phyloP scores from a whole-genome alignment of 2,113 vertebrate species.

The Natator depressus region DNA sequence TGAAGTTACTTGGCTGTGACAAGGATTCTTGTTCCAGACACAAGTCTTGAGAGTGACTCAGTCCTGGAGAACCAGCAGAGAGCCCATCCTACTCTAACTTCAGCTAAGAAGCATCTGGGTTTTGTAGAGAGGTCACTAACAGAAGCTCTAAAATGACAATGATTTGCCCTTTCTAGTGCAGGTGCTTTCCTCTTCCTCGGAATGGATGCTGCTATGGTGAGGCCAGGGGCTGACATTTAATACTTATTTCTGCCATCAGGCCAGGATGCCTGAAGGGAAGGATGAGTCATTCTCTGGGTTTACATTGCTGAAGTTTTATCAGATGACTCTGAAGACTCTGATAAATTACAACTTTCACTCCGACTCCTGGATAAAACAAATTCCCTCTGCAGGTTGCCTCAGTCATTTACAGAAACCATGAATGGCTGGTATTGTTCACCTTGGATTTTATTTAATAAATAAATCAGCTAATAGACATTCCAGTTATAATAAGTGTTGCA shows the following conservation, averaged over 20 bases:
- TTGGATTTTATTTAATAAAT: conserved; percentile 68
- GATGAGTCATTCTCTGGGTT: conserved; percentile 67
- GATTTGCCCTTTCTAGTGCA: neutral
- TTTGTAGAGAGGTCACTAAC: neutral
- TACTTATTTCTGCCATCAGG: conserved; percentile 21
- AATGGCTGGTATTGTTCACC: conserved; percentile 70
- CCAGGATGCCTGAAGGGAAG: conserved; percentile 51
- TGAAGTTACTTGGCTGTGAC: conserved; percentile 32
- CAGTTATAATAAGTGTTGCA: conserved; percentile 46
- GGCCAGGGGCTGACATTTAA: neutral
- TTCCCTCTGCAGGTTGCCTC: conserved; percentile 22
- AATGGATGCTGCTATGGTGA: neutral
- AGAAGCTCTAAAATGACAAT: neutral
- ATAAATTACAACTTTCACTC: conserved; percentile 60
- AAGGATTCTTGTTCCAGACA: neutral
- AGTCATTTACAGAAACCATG: conserved; percentile 74
- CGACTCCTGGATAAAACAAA: conserved; percentile 69
- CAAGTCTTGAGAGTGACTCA: conserved; percentile 21
- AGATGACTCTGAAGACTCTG: conserved; percentile 69
- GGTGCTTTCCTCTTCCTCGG: neutral
- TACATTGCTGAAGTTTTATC: conserved; percentile 67
- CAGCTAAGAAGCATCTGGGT: conserved; percentile 11
- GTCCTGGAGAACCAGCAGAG: conserved; percentile 38
- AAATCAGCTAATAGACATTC: conserved; percentile 68
- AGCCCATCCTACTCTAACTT: conserved; percentile 37